These are phyloP conservation scores for Mycalesis mineus DNA, from an alignment of 2,888 invertebrate genomes.

Conservation along the genomic window DNA sequence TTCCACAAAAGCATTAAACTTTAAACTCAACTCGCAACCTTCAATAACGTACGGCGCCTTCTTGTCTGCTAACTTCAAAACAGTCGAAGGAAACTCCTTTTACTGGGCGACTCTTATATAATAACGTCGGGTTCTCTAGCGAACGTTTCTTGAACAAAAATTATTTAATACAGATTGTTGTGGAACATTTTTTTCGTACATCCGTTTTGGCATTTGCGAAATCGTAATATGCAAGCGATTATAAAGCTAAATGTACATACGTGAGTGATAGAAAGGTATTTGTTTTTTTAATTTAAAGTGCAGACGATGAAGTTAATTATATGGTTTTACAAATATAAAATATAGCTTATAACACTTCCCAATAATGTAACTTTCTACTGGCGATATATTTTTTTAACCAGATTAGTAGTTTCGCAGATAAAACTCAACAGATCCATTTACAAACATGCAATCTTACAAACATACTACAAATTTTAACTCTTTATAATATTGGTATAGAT, in stretches of 20 bases:
- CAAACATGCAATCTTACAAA: no score
- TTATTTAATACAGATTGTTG: neutral
- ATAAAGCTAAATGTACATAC: neutral
- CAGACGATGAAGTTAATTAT: no score
- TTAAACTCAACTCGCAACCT: neutral
- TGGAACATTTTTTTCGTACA: neutral
- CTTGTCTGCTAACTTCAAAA: neutral
- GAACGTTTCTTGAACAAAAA: neutral
- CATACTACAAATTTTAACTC: no score
- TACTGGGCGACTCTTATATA: neutral
- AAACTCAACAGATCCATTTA: no score
- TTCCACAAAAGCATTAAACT: neutral
- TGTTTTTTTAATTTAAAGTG: no score
- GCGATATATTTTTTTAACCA: no score
- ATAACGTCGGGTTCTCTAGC: neutral
- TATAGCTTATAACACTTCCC: no score
- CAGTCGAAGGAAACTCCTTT: neutral
- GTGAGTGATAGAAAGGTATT: no score
- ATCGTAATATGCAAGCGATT: neutral
- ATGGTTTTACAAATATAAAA: no score
- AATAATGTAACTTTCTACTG: no score
- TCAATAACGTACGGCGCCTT: neutral
- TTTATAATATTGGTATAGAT: no score
- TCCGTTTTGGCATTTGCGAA: neutral
- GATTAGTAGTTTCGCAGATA: no score